Evolutionary conservation across 2,113 vertebrate genomes (phyloP).

Genomic region (Nanger granti): DNA sequence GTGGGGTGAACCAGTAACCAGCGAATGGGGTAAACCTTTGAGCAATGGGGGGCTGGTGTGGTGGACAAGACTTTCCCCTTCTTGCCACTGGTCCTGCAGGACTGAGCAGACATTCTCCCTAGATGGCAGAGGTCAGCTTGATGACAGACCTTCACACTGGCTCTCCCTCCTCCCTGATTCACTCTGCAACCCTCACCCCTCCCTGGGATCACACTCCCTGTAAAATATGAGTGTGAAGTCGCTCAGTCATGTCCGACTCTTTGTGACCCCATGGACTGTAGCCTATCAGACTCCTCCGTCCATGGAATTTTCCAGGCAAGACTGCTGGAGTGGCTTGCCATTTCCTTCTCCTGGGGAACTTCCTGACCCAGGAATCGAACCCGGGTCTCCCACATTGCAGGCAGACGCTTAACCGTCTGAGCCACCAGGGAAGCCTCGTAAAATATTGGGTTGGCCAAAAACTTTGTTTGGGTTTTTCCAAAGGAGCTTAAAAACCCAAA

Average conservation of each 20-base stretch:
- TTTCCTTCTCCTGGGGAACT: no score
- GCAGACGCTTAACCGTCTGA: no score
- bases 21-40: fast-evolving
- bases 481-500: not conserved
- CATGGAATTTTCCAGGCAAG: no score
- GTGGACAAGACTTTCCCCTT: no score
- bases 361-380: no score
- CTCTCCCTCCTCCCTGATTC: not conserved
- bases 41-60: not conserved
- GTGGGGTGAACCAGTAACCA: not conserved
- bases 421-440: no score
- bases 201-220: not conserved
- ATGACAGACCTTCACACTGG: not conserved
- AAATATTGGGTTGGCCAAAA: not conserved
- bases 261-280: no score
- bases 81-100: not conserved
- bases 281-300: no score
- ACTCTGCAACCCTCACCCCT: not conserved
- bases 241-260: no score
- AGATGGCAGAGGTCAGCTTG: not conserved
- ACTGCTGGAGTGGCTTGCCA: no score
- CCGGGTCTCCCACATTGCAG: no score
- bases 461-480: not conserved
- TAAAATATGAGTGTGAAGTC: not conserved
- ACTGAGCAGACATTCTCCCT: not conserved